Evolutionary conservation across 2,113 vertebrate genomes (phyloP).

Genomic region (Microcebus lehilahytsara): DNA sequence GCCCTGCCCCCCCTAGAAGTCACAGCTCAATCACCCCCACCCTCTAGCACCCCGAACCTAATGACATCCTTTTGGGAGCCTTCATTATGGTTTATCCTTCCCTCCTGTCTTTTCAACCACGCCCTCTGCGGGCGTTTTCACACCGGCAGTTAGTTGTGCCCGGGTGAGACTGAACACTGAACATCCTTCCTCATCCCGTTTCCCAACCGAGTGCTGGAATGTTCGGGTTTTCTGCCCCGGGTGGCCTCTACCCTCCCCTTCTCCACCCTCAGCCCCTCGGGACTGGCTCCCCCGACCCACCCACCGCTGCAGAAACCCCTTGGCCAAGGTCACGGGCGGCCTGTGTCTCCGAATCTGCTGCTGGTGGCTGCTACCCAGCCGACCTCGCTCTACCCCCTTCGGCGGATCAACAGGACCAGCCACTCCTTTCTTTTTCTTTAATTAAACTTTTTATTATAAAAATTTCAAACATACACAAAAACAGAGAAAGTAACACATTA

Average conservation of each 20-base stretch:
- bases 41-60: not conserved
- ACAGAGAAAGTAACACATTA: not conserved
- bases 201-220: not conserved
- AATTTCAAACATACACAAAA: not conserved
- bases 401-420: accelerated
- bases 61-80: not conserved
- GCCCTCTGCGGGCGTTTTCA: not conserved
- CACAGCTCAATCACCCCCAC: not conserved
- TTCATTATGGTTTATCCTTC: too few species aligned
- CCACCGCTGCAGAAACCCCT: not conserved
- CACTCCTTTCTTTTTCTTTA: not conserved
- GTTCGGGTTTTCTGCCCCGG: not conserved
- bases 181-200: not conserved
- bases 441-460: not conserved
- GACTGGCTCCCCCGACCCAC: not conserved
- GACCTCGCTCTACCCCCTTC: not conserved
- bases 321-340: not conserved
- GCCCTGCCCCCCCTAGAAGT: not conserved
- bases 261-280: not conserved
- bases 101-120: not conserved
- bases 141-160: not conserved
- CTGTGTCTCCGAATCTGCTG: not conserved
- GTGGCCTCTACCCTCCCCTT: not conserved
- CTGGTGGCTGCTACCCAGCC: not conserved
- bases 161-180: not conserved